Percentiles rank a stretch among this genome's conserved stretches.
Evolutionary conservation across 2,888 invertebrate genomes (phyloP).

Genomic region (Ashinkailepas kermadecensis): DNA sequence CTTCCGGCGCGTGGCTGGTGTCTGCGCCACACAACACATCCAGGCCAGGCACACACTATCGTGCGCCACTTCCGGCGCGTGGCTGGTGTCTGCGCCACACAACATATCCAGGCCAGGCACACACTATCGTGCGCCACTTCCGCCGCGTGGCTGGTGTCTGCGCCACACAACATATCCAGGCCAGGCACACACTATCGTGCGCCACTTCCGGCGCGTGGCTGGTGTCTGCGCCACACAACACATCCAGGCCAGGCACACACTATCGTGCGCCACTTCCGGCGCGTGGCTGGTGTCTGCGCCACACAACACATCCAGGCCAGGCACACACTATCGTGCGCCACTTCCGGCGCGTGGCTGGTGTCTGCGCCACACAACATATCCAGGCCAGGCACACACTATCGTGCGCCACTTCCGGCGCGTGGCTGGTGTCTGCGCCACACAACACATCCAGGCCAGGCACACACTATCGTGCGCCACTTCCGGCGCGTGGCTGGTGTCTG

Average conservation of each 20-base stretch:
- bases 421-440: conserved; percentile 62
- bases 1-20: conserved; percentile 71
- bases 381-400: no score
- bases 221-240: conserved; percentile 53
- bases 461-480: conserved; percentile 79
- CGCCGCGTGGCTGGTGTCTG: conserved; percentile 70
- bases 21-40: conserved; percentile 48
- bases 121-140: conserved; percentile 79
- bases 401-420: conserved; percentile 73
- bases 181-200: no score
- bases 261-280: conserved; percentile 72
- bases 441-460: no score
- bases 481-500: conserved; percentile 70
- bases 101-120: no score
- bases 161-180: conserved; percentile 19
- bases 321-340: no score
- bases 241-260: no score
- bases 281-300: conserved; percentile 68
- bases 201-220: conserved; percentile 77
- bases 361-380: conserved; percentile 48
- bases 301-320: no score
- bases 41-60: no score
- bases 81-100: conserved; percentile 62
- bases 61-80: conserved; percentile 73
- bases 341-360: conserved; percentile 71